Evolutionary conservation across 2,113 vertebrate species (phyloP).

Genomic region (Amia ocellicauda): DNA sequence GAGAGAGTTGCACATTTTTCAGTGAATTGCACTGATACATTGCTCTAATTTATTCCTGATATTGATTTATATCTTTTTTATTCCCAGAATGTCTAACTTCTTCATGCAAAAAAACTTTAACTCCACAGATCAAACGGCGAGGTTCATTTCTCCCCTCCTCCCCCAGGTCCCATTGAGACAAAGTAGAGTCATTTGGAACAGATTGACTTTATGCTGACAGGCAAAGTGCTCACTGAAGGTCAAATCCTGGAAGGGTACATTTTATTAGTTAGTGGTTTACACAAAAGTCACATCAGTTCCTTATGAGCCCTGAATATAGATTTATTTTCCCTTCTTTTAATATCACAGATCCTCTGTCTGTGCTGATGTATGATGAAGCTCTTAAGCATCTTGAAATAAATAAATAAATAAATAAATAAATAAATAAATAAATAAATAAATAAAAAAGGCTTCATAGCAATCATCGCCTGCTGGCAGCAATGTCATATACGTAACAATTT

Average conservation of each 20-base stretch:
- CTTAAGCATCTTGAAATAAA: no score
- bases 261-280: conserved; percentile 1
- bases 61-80: no score
- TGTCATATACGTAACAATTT: conserved; percentile 23
- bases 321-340: no score
- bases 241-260: background rate
- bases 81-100: no score
- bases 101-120: no score
- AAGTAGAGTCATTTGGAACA: background rate
- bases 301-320: background rate
- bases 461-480: conserved; percentile 22
- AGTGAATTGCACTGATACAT: no score
- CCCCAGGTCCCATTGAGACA: background rate
- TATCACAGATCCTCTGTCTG: conserved; percentile 4
- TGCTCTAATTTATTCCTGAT: no score
- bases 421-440: no score
- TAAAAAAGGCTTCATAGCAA: conserved; percentile 15
- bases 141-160: background rate
- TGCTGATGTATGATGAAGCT: background rate
- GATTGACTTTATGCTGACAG: background rate
- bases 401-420: no score
- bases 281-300: background rate
- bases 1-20: no score
- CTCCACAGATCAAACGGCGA: background rate
- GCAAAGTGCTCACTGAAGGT: conserved; percentile 4